phyloP scores from a whole-genome alignment of 2,113 vertebrate species.

The Thinocorus orbignyianus region DNA sequence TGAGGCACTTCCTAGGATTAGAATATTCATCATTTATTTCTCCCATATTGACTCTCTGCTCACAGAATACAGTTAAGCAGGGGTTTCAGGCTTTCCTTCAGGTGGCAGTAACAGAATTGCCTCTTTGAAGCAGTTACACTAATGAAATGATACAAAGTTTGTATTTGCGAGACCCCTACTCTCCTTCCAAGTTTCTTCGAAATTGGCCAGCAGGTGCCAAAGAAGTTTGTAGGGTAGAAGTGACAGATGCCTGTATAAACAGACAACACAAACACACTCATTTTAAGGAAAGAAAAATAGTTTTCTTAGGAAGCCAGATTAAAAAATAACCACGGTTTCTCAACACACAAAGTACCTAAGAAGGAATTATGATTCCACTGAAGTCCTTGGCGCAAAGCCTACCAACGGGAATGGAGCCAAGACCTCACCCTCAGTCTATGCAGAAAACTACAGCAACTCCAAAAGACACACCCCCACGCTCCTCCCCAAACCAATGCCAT shows the following conservation, averaged over 20 bases:
- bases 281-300: background rate
- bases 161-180: background rate
- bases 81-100: background rate
- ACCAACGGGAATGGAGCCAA: background rate
- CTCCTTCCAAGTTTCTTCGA: background rate
- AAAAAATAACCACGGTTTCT: background rate
- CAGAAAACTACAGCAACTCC: background rate
- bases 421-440: background rate
- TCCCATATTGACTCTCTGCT: background rate
- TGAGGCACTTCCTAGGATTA: background rate
- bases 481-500: rapidly evolving
- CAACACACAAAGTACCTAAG: background rate
- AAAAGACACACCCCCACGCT: background rate
- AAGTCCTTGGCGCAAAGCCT: background rate
- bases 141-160: background rate
- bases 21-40: background rate
- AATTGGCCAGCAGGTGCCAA: background rate
- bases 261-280: background rate
- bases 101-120: background rate
- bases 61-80: background rate
- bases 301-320: background rate
- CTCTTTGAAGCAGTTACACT: background rate
- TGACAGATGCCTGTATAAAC: background rate
- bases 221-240: background rate
- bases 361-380: background rate